phyloP scores from a whole-genome alignment of 1,140 invertebrate genomes.

The Zaprionus ornatus region DNA sequence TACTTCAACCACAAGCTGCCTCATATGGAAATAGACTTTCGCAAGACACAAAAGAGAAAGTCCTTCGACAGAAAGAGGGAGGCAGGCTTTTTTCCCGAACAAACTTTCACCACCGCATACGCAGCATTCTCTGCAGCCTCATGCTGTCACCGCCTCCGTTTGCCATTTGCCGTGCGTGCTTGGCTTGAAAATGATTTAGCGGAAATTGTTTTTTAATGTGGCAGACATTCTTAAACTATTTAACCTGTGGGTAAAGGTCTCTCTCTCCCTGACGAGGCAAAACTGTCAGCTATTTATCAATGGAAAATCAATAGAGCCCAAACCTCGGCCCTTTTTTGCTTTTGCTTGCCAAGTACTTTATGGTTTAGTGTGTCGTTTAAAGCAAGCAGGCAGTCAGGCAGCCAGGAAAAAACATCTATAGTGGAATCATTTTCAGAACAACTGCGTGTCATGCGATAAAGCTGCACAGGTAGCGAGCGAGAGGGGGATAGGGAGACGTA shows the following conservation, averaged over 20 bases:
- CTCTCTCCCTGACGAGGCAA: slow-evolving; percentile 18
- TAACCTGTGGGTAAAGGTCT: slow-evolving; percentile 44
- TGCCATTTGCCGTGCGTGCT: slow-evolving; percentile 21
- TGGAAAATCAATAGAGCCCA: slow-evolving; percentile 75
- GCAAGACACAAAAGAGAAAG: background rate
- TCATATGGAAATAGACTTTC: background rate
- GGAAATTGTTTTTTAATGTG: slow-evolving; percentile 81
- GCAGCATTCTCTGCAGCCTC: slow-evolving; percentile 16
- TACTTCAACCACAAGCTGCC: background rate
- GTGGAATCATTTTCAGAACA: slow-evolving; percentile 49
- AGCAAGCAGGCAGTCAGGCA: slow-evolving; percentile 26
- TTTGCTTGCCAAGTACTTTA: slow-evolving; percentile 47
- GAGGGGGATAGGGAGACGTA: slow-evolving; percentile 26
- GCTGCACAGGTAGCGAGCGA: slow-evolving; percentile 51
- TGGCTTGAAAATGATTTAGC: slow-evolving; percentile 63
- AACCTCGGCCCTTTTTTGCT: slow-evolving; percentile 36
- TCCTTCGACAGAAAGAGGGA: background rate
- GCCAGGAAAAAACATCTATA: slow-evolving; percentile 18
- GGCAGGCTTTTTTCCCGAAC: background rate
- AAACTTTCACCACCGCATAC: background rate
- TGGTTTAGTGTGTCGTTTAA: slow-evolving; percentile 51
- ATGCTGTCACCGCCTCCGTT: slow-evolving; percentile 1
- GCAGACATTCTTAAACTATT: slow-evolving; percentile 76
- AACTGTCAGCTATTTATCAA: slow-evolving; percentile 77
- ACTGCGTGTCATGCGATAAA: slow-evolving; percentile 76